Percentiles rank a stretch among this genome's conserved stretches.
phyloP scores from a whole-genome alignment of 2,797 vertebrate genomes.

The Ataeniobius toweri region DNA sequence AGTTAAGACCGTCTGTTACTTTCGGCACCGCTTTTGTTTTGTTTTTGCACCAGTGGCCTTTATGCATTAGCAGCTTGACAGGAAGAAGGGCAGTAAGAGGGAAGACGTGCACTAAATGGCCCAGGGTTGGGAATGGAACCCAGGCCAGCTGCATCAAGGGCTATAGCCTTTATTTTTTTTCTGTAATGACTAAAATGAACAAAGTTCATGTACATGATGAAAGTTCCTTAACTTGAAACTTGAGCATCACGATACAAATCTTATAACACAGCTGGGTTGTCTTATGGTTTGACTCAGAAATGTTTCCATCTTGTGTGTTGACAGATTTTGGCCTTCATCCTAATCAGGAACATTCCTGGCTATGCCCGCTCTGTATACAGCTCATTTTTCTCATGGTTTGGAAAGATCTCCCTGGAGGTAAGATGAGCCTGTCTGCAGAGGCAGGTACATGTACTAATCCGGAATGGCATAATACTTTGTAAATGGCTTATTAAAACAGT shows the following conservation, averaged over 20 bases:
- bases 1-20: not conserved
- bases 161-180: no score
- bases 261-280: not conserved
- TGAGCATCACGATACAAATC: not conserved
- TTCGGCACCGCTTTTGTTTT: not conserved
- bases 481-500: not conserved
- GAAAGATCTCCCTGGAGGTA: constrained; percentile 97
- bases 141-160: no score
- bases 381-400: constrained; percentile 99
- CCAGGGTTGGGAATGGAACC: no score
- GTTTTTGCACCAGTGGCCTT: not conserved
- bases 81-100: no score
- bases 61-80: no score
- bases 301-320: constrained; percentile 16
- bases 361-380: constrained; percentile 94
- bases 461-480: not conserved
- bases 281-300: constrained; percentile 9
- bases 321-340: constrained; percentile 95
- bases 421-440: constrained; percentile 42
- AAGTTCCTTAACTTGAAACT: not conserved
- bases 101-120: no score
- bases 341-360: constrained; percentile 98
- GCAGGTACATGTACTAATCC: not conserved
- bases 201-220: not conserved
- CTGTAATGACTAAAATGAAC: not conserved